Evolutionary conservation across 2,888 invertebrate species (phyloP).

Genomic region (Plemyria rubiginata): DNA sequence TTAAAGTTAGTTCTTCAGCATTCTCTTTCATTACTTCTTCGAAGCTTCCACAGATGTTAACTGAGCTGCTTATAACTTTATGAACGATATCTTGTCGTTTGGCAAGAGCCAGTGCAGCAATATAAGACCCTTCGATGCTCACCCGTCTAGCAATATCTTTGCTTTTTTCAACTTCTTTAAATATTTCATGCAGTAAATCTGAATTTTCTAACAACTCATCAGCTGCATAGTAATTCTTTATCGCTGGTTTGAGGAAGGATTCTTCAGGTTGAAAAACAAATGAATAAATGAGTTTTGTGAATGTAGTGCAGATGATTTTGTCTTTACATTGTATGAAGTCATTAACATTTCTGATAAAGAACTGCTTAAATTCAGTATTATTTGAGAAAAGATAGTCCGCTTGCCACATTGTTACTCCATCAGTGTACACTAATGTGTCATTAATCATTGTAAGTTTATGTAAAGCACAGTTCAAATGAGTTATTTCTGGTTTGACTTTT

Average conservation of each 20-base stretch:
- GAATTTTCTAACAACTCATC: constrained; percentile 59
- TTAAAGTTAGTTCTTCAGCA: constrained; percentile 49
- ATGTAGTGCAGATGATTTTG: constrained; percentile 68
- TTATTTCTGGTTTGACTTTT: constrained; percentile 43
- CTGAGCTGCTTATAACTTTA: constrained; percentile 51
- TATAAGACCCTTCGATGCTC: constrained; percentile 59
- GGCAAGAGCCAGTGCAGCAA: constrained; percentile 66
- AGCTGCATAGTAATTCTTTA: constrained; percentile 56
- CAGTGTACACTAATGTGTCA: constrained; percentile 63
- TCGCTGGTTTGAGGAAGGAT: constrained; percentile 48
- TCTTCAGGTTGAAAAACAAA: constrained; percentile 55
- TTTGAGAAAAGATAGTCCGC: constrained; percentile 54
- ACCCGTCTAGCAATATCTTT: constrained; percentile 54
- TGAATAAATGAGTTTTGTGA: constrained; percentile 60
- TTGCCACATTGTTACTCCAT: constrained; percentile 69
- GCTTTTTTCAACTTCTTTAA: constrained; percentile 59
- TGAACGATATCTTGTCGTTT: constrained; percentile 67
- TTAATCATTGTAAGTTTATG: constrained; percentile 53
- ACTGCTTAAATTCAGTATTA: constrained; percentile 54
- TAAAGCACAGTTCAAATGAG: constrained; percentile 67
- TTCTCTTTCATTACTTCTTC: constrained; percentile 58
- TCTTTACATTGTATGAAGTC: constrained; percentile 61
- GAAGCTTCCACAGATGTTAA: constrained; percentile 62
- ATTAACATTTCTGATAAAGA: constrained; percentile 61
- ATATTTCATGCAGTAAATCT: constrained; percentile 59